phyloP scores from a whole-genome alignment of 2,113 vertebrate species.

The Puffinus mauretanicus region DNA sequence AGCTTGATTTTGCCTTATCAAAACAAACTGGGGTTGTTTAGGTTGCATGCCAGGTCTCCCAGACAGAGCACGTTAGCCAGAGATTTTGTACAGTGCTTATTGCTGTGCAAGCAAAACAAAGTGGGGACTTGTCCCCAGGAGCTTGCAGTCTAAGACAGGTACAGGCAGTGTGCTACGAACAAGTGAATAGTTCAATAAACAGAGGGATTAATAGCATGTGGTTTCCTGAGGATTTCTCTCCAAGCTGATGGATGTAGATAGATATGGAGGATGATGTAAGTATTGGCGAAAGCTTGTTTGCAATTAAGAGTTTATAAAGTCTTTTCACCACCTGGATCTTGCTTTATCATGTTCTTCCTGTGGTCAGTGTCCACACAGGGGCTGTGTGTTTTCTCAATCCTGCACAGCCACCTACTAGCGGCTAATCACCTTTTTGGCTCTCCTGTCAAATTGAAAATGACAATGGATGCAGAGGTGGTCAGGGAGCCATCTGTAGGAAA shows the following conservation, averaged over 20 bases:
- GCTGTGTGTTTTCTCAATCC: not conserved
- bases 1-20: not conserved
- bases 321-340: not conserved
- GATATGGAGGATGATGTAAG: not conserved
- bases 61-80: fast-evolving
- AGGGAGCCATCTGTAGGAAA: not conserved
- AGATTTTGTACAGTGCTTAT: not conserved
- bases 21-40: not conserved
- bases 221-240: not conserved
- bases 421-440: not conserved
- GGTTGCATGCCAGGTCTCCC: not conserved
- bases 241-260: not conserved
- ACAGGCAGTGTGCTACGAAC: not conserved
- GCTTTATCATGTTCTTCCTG: not conserved
- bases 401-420: not conserved
- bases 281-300: not conserved
- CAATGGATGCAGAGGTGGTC: not conserved
- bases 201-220: not conserved
- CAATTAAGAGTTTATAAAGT: not conserved
- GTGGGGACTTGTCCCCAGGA: not conserved
- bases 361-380: not conserved
- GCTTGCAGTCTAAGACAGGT: not conserved
- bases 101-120: not conserved
- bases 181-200: not conserved
- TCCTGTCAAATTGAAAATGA: not conserved